Evolutionary conservation across 1,140 invertebrate species (phyloP), one percentile per base, ranked within the genome.

Genomic region (Atta texana): DNA sequence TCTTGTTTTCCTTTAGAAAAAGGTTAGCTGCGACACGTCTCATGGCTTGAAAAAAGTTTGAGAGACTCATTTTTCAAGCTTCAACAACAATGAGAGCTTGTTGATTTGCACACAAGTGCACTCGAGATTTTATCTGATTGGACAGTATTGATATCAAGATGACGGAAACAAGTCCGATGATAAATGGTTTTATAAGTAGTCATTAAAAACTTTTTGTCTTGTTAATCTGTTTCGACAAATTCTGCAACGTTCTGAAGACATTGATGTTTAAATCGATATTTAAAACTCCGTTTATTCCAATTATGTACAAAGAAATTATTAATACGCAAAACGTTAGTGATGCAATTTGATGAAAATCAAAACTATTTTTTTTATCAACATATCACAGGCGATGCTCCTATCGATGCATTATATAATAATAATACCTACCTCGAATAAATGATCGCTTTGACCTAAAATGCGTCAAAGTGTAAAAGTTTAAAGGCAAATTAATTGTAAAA

Each of bases 81-180:
- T 31, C 24, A 24, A 12, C 39, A 51, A 75, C 39, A 74, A 61
- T 82, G 24, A 31, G 24, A 49, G 44, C 14, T 55, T 63, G 44
- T 31, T 44, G 49, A 81, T 81, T 31, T 71, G n/a, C 21, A 39
- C 7, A 55, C 63, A 55, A 53, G 64, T 57, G 28, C 16, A 28
- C 49, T 81, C 57, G 77, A 81, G 77, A 81, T 81, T 69, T 81
- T 24, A 71, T 81, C 64, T 81, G 69, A 81, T 81, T 81, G 51
- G 49, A 51, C 31, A 31, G 31, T 51, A 31, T 31, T 31, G 18
- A 55, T 64, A 68, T 69, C 61, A 78, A 66, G 31, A 57, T 44
- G 64, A 71, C 31, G 49, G 64, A 44, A 81, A 71, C 77, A 57
- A 81, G 49, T 39, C 21, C 31, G 31, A 16, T 80, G 64, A 81